A percentile compares a stretch with the other conserved stretches of the same genome.
These are phyloP conservation scores for Pachypeltis micranthus DNA, from an alignment of 1,140 invertebrate genomes.

Conservation along the genomic window DNA sequence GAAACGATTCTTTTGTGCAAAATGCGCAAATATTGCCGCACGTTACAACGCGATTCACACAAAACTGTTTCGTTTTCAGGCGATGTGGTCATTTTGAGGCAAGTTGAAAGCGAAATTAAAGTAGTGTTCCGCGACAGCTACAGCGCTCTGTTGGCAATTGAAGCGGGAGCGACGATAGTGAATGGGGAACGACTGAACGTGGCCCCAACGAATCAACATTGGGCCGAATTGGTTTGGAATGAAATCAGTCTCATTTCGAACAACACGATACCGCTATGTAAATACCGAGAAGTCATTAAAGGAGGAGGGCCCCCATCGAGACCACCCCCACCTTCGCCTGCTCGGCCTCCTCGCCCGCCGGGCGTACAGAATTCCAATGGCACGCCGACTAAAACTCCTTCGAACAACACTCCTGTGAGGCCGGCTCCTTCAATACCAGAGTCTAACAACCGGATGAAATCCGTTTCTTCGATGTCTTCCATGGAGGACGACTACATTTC, in stretches of 20 bases:
- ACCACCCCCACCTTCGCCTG: conserved; percentile 2
- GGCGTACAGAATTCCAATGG: not conserved
- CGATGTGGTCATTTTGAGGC: conserved; percentile 79
- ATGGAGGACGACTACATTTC: conserved; percentile 8
- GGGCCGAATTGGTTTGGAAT: conserved; percentile 1
- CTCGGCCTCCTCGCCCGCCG: conserved; percentile 1
- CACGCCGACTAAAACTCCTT: not conserved
- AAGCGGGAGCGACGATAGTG: conserved; percentile 30
- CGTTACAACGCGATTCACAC: too few species aligned
- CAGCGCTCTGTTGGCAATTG: conserved; percentile 61
- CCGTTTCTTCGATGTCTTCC: not conserved
- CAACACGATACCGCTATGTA: conserved; percentile 21
- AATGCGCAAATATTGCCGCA: too few species aligned
- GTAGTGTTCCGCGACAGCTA: conserved; percentile 80
- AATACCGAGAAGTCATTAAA: not conserved
- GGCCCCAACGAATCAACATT: conserved; percentile 7
- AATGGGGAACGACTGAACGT: conserved; percentile 15
- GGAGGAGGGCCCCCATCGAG: not conserved
- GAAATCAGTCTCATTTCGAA: conserved; percentile 16
- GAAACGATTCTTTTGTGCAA: too few species aligned
- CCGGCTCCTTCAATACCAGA: not conserved
- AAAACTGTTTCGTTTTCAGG: conserved; percentile 29
- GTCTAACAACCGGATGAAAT: not conserved
- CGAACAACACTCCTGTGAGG: not conserved
- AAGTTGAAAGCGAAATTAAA: conserved; percentile 79